phyloP scores from a whole-genome alignment of 2,888 invertebrate species.

The Euproctis similis region DNA sequence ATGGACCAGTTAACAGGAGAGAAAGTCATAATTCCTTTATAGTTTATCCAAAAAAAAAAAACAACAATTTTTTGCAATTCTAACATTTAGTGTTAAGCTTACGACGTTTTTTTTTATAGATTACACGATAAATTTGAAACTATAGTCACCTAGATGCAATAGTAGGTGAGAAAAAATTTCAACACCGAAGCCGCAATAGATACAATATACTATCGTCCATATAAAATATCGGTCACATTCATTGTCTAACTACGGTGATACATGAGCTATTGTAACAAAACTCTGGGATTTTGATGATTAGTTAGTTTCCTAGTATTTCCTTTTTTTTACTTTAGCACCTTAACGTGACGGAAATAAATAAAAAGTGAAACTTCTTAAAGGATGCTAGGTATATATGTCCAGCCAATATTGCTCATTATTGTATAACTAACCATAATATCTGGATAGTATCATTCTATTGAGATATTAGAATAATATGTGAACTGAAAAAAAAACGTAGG shows the following conservation, averaged over 20 bases:
- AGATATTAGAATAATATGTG: too few relatives aligned
- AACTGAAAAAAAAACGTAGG: too few relatives aligned
- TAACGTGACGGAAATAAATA: too few relatives aligned
- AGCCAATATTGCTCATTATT: too few relatives aligned
- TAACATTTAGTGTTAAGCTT: constrained; percentile 50
- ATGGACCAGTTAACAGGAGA: constrained; percentile 34
- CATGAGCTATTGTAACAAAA: too few relatives aligned
- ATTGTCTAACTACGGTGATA: constrained; percentile 56
- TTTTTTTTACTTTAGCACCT: too few relatives aligned
- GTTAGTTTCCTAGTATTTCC: too few relatives aligned
- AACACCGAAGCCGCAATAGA: constrained; percentile 39
- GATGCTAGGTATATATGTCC: too few relatives aligned
- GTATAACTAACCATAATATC: too few relatives aligned
- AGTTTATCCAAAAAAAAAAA: constrained; percentile 44
- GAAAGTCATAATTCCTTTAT: constrained; percentile 39
- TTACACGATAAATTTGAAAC: constrained; percentile 38
- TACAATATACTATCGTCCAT: constrained; percentile 38
- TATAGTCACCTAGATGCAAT: constrained; percentile 62
- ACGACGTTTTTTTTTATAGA: constrained; percentile 39
- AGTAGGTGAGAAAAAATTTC: constrained; percentile 51
- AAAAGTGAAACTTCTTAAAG: too few relatives aligned
- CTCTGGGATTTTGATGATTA: too few relatives aligned
- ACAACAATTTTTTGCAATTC: constrained; percentile 56
- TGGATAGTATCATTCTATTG: too few relatives aligned
- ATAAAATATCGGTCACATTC: constrained; percentile 62